Evolutionary conservation across 2,888 invertebrate genomes (phyloP), one percentile per base, ranked within the genome.

Genomic region (Drosophila merina): DNA sequence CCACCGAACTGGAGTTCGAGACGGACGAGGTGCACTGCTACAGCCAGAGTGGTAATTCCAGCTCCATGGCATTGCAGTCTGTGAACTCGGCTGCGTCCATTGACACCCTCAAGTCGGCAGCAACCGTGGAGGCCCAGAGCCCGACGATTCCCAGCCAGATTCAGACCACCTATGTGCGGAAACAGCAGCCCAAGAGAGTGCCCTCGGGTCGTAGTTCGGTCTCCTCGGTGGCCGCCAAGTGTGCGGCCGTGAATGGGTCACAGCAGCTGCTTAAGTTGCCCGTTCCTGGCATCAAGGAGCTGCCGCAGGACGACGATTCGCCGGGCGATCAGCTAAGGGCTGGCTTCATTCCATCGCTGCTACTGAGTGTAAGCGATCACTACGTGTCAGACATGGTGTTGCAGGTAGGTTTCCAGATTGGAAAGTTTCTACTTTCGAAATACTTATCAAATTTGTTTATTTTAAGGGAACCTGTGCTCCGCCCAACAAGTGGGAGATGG

Each of bases 381-480:
- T 95, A 95, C 90, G 93, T 95, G 89, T 94, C 95, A 83, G 95
- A 95, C 92, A 94, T 96, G 93, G 94, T 96, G 72, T 92, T 96
- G 84, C 96, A 96, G 93, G 95, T 94, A 92, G 67, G 66, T 44
- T 4, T n/a, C 6, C 49, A 20, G 8, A 4, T n/a, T 38, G 1
- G 3, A 25, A 20, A 8, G 6, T 25, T 0, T 14, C 7, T n/a
- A 20, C 5, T 44, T 2, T 0, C 0, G 8, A 3, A 20, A 20
- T 0, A 5, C 1, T 9, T 1, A 33, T 9, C 28, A 36, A 6
- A 20, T 0, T 14, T 6, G n/a, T 4, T 1, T 2, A 8, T 30
- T 44, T 20, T 0, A n/a, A 92, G 94, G 95, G 94, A 79, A 94
- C 93, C 52, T 92, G 93, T 60, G 92, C 93, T 10, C 93, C 93